Evolutionary conservation across 1,140 invertebrate species (phyloP).

Genomic region (Halictus rubicundus): DNA sequence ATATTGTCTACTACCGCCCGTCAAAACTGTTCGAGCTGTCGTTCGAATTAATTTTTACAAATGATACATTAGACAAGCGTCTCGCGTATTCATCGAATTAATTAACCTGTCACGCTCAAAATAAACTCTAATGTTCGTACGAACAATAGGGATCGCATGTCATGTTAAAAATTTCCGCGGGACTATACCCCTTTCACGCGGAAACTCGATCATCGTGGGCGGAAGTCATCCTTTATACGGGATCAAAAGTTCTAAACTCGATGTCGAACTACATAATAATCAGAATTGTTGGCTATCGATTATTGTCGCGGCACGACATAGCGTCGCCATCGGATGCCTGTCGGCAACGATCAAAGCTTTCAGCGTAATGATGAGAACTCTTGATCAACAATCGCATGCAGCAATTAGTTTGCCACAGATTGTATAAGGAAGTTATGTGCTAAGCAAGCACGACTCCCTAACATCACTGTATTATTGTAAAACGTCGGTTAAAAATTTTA

Average conservation of each 20-base stretch:
- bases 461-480: no score
- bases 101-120: not conserved
- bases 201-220: not conserved
- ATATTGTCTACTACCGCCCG: no score
- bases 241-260: not conserved
- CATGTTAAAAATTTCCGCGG: not conserved
- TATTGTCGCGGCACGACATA: not conserved
- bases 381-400: not conserved
- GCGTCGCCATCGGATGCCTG: not conserved
- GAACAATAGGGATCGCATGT: not conserved
- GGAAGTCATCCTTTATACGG: not conserved
- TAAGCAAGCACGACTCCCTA: no score
- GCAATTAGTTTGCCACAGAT: not conserved
- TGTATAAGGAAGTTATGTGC: not conserved
- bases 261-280: not conserved
- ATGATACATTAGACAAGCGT: no score
- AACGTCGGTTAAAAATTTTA: no score
- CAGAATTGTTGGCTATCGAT: not conserved
- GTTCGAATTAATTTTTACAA: no score
- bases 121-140: not conserved
- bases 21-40: no score
- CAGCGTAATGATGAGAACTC: not conserved
- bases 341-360: not conserved
- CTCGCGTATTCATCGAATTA: no score
- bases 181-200: not conserved